phyloP scores from a whole-genome alignment of 2,113 vertebrate genomes.

The Paramormyrops kingsleyae region DNA sequence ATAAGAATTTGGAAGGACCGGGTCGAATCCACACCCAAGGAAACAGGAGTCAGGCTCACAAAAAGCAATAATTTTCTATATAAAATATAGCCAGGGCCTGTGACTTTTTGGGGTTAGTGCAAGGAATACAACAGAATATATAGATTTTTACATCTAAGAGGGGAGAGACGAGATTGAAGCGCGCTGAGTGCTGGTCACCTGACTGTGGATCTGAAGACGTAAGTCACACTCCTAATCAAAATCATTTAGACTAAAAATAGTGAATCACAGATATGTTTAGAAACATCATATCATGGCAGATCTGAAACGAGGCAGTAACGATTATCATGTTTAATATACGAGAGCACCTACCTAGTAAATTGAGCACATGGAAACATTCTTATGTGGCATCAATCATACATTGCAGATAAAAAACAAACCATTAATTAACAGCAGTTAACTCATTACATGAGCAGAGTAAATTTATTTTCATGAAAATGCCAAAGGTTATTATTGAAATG shows the following conservation, averaged over 20 bases:
- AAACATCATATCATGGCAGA: neutral
- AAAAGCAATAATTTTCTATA: neutral
- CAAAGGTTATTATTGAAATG: slow-evolving; percentile 15
- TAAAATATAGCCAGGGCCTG: neutral
- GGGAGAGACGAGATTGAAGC: neutral
- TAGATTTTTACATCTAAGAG: neutral
- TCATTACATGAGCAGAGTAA: slow-evolving; percentile 3
- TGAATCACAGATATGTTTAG: neutral
- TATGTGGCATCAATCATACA: neutral
- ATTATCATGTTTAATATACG: neutral
- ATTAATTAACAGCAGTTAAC: slow-evolving; percentile 13
- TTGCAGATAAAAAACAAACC: neutral
- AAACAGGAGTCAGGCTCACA: neutral
- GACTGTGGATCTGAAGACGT: neutral
- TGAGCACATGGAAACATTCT: neutral
- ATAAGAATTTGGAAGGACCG: neutral
- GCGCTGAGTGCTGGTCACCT: neutral
- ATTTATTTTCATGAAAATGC: slow-evolving; percentile 13
- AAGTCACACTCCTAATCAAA: neutral
- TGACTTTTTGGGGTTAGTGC: neutral
- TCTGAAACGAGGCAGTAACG: neutral
- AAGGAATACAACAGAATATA: neutral
- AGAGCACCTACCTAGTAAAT: neutral
- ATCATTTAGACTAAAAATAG: neutral
- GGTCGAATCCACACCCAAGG: neutral